Base-by-base conservation (phyloP, 1,140 invertebrate species). In the Schlechtendalia chinensis region DNA sequence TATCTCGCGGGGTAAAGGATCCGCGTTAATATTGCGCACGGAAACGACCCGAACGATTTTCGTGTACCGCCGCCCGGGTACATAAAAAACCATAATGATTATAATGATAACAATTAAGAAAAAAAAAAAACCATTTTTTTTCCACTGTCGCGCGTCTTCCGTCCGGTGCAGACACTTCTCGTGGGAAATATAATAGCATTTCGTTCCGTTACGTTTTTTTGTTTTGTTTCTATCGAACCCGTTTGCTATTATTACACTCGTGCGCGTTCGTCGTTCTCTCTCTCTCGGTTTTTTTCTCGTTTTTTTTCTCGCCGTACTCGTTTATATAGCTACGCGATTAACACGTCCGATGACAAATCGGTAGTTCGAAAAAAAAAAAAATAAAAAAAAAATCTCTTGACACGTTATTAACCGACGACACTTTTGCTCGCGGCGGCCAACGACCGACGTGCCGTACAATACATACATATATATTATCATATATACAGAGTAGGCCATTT, bases 401-500 rank as follows among this genome's bases (percentile, higher is more conserved):
- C 75, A 79, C 58, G 75, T 79, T 79, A 79, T 79, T 79, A 79
- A 63, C 75, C 61, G 75, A 79, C 45, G 75, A 79, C 75, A 61
- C 32, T 72, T 54, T 54, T 29, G 69, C 69, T 47, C 3, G 17
- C 22, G 16, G n/a, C 8, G 67, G 45, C 67, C 45, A 69, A 69
- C 67, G 17, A 24, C 47, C 47, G 47, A 10, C 47, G 32, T 39
- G 32, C 32, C 14, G 29, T n/a, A 75, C 22, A 50, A n/a, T 45
- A 56, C n/a, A n/a, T n/a, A n/a, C n/a, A n/a, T n/a, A n/a, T n/a
- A n/a, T n/a, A n/a, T n/a, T n/a, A n/a, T n/a, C n/a, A n/a, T n/a
- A 8, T 39, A 39, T 39, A 14, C 29, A 22, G 29, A 14, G 10
- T 79, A 79, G 75, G 45, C 58, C 75, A 79, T 79, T 63, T 79